These are phyloP conservation scores for Heliconius hewitsoni DNA, from an alignment of 1,140 invertebrate genomes.

Conservation along the genomic window DNA sequence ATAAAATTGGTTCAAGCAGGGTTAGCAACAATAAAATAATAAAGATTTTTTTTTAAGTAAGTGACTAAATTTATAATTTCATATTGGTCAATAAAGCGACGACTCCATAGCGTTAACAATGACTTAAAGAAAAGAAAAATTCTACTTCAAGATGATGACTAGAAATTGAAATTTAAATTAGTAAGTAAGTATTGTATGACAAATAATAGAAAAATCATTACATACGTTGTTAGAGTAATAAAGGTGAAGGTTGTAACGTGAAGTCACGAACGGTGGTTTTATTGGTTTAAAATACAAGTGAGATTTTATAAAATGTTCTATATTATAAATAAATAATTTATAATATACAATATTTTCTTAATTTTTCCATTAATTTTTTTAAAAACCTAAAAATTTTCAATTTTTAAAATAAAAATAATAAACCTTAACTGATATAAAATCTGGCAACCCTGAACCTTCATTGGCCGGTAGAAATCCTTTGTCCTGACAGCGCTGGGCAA, in stretches of 20 bases:
- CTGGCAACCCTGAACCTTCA: constrained; percentile 50
- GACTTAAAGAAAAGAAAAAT: background rate
- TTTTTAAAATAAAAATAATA: background rate
- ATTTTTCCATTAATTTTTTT: too few relatives aligned
- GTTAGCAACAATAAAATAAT: constrained; percentile 49
- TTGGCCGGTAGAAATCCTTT: constrained; percentile 64
- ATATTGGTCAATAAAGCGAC: too few relatives aligned
- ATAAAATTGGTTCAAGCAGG: constrained; percentile 76
- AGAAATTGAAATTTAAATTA: background rate
- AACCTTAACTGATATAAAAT: background rate
- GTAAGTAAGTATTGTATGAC: background rate
- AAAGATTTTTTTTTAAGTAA: background rate
- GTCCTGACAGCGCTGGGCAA: constrained; percentile 59
- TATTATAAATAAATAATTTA: too few relatives aligned
- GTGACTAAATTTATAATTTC: too few relatives aligned
- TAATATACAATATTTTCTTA: too few relatives aligned
- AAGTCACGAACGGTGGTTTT: too few relatives aligned
- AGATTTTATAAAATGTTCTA: too few relatives aligned
- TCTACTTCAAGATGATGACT: background rate
- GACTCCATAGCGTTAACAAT: too few relatives aligned
- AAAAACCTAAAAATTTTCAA: background rate
- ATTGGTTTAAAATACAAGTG: too few relatives aligned
- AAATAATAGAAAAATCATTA: too few relatives aligned
- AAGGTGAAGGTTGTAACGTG: too few relatives aligned
- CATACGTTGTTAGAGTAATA: too few relatives aligned